These are phyloP conservation scores for Coracias cyanogaster DNA, from an alignment of 2,797 vertebrate genomes.

Conservation along the genomic window DNA sequence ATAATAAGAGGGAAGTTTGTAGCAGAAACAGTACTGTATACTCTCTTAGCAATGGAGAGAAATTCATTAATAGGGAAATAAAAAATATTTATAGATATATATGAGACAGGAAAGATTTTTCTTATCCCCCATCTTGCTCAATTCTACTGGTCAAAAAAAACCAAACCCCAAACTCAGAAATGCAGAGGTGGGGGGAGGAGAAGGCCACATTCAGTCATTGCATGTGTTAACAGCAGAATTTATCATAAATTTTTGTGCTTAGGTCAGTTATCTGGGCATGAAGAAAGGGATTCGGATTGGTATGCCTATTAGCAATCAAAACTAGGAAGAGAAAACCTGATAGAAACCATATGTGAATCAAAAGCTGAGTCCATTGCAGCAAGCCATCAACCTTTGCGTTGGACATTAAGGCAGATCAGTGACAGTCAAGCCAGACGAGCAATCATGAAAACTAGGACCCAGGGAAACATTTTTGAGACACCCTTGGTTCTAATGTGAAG, in stretches of 20 bases:
- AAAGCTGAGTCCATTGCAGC: background rate
- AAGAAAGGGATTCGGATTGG: rapidly evolving
- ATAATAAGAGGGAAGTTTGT: background rate
- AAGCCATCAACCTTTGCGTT: background rate
- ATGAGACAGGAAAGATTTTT: background rate
- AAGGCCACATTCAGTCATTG: background rate
- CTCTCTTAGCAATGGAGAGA: background rate
- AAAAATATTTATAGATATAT: background rate
- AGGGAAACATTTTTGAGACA: background rate
- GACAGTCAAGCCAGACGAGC: background rate
- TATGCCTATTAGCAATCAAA: background rate
- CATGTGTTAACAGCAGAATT: background rate
- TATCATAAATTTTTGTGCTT: background rate
- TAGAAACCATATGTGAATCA: background rate
- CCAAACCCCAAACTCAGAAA: background rate
- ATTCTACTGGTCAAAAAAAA: background rate
- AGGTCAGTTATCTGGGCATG: background rate
- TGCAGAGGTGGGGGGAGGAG: background rate
- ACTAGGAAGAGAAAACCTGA: background rate
- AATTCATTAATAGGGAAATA: background rate
- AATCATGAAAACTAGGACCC: background rate
- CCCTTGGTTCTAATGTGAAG: background rate
- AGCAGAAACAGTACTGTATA: background rate
- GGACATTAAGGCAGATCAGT: background rate
- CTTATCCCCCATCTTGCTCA: rapidly evolving